These are phyloP conservation scores for Hyphantria cunea DNA, from an alignment of 1,140 invertebrate genomes.

Conservation along the genomic window DNA sequence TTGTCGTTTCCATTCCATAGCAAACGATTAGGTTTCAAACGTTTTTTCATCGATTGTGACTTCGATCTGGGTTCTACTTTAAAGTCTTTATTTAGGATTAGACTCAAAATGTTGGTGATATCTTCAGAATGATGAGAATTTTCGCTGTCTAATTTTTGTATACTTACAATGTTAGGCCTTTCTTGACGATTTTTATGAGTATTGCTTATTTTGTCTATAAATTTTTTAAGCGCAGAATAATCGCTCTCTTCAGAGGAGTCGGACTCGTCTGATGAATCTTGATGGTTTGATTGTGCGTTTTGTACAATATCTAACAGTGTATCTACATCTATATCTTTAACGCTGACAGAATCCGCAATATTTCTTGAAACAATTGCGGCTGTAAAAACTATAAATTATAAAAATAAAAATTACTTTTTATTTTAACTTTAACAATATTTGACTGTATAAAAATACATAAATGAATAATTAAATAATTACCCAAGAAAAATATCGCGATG, in stretches of 20 bases:
- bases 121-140: not conserved
- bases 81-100: conserved; percentile 1
- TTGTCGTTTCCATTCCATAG: not conserved
- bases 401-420: too few species aligned
- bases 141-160: not conserved
- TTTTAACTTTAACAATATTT: too few species aligned
- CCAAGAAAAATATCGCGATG: conserved; percentile 26
- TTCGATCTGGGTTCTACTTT: not conserved
- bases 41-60: not conserved
- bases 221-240: not conserved
- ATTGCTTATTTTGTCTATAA: not conserved
- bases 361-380: not conserved
- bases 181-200: not conserved
- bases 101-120: conserved; percentile 1
- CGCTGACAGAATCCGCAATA: not conserved
- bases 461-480: conserved; percentile 21
- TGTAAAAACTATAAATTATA: conserved; percentile 6
- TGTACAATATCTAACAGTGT: conserved; percentile 10
- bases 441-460: conserved; percentile 1
- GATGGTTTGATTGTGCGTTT: not conserved
- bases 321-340: not conserved
- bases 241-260: not conserved
- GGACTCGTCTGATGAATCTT: not conserved
- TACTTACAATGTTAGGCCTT: not conserved
- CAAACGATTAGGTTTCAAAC: not conserved